Evolutionary conservation across 2,797 vertebrate genomes (phyloP).

Genomic region (Crypturellus tataupa): DNA sequence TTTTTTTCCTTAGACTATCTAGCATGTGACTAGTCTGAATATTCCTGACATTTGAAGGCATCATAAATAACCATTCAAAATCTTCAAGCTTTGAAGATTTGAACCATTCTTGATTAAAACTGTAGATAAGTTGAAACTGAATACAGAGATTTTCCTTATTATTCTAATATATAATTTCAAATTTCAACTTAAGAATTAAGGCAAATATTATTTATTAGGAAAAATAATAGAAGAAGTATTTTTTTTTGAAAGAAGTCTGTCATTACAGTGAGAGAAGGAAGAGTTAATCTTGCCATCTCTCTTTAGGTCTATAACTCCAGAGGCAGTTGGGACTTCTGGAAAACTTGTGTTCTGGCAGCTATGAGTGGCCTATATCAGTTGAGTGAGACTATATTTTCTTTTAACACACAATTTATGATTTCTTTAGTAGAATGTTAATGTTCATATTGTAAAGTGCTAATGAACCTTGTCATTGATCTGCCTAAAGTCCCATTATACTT

Average conservation of each 20-base stretch:
- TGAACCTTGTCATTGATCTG: not conserved
- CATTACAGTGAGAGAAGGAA: not conserved
- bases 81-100: not conserved
- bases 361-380: not conserved
- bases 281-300: not conserved
- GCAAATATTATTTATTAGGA: not conserved
- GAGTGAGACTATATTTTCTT: not conserved
- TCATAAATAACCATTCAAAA: conserved; percentile 21
- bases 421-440: not conserved
- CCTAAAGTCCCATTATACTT: not conserved
- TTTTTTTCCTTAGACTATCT: not conserved
- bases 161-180: not conserved
- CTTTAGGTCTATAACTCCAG: not conserved
- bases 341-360: not conserved
- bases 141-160: not conserved
- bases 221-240: not conserved
- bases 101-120: not conserved
- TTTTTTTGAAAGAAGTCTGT: not conserved
- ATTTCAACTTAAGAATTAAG: not conserved
- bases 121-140: not conserved
- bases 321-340: not conserved
- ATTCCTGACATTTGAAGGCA: not conserved
- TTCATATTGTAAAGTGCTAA: not conserved
- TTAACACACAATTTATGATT: not conserved
- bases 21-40: not conserved